Evolutionary conservation across 2,888 invertebrate genomes (phyloP), one percentile per base, ranked within the genome.

Genomic region (Aplocera efformata): DNA sequence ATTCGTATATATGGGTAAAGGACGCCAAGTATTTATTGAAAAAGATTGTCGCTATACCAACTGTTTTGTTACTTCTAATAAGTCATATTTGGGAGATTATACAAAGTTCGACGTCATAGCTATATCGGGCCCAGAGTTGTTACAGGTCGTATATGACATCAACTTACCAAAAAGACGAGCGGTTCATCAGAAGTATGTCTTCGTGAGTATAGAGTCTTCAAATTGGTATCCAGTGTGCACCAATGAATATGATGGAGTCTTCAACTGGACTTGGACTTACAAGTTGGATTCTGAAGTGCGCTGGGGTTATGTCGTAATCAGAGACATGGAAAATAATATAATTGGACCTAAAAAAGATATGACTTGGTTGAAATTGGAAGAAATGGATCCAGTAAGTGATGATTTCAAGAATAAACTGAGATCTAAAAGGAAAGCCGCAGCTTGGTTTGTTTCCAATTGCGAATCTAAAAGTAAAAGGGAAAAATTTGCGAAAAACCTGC

Each of bases 191-290:
- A 81, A 79, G 28, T 81, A 67, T 42, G 70, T 71, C 1, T 80
- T 73, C 34, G 72, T 64, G 4, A 65, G 60, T 7, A 73, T 72
- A 42, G 82, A 82, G 48, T 77, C 82, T 1, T 42, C 79, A 4
- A 57, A 62, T 1, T 55, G 72, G 31, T 78, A 77, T 43, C 69
- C 72, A 0, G 36, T 64, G 0, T 73, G 72, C 23, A 46, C 58
- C 4, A 26, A 50, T 3, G 40, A 30, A 7, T 69, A 69, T 1
- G 59, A 84, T 25, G 48, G 51, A 1, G 76, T 60, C 40, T 81
- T 79, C 32, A 81, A 82, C 36, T 80, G 80, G 79, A 79, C 80
- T 0, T 74, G 74, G 69, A 79, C 79, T 0, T 82, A 67, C 36
- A 68, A 44, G 45, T 47, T 80, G 6, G 63, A 74, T 44, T 80